Evolutionary conservation across 1,140 invertebrate genomes (phyloP).

Genomic region (Drosophila repleta): DNA sequence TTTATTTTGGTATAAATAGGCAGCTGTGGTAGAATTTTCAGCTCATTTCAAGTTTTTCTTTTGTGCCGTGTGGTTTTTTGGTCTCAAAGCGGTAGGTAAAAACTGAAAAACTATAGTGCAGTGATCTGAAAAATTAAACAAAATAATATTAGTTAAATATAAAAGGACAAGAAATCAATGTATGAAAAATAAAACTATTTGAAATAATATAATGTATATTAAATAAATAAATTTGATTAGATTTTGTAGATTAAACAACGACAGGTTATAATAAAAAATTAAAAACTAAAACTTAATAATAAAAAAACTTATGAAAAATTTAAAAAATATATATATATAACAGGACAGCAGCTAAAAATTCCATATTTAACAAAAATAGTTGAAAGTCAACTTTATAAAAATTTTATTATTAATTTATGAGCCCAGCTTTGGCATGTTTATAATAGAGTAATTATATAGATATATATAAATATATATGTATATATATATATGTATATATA

Average conservation of each 20-base stretch:
- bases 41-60: conserved; percentile 73
- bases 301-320: too few species aligned
- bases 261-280: too few species aligned
- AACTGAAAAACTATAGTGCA: conserved; percentile 6
- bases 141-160: not conserved
- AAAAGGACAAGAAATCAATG: not conserved
- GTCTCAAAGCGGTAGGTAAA: conserved; percentile 49
- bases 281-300: too few species aligned
- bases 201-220: too few species aligned
- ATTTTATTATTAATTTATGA: not conserved
- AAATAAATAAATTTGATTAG: too few species aligned
- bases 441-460: not conserved
- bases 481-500: too few species aligned
- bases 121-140: conserved; percentile 4
- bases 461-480: too few species aligned
- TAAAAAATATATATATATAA: not conserved
- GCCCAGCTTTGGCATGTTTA: not conserved
- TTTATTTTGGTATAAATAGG: conserved; percentile 61
- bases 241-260: too few species aligned
- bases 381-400: not conserved
- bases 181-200: not conserved
- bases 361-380: not conserved
- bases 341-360: not conserved
- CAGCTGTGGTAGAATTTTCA: conserved; percentile 68
- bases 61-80: conserved; percentile 47